Conservation (phyloP, 2,888 invertebrate genomes). For the Conops quadrifasciatus region DNA sequence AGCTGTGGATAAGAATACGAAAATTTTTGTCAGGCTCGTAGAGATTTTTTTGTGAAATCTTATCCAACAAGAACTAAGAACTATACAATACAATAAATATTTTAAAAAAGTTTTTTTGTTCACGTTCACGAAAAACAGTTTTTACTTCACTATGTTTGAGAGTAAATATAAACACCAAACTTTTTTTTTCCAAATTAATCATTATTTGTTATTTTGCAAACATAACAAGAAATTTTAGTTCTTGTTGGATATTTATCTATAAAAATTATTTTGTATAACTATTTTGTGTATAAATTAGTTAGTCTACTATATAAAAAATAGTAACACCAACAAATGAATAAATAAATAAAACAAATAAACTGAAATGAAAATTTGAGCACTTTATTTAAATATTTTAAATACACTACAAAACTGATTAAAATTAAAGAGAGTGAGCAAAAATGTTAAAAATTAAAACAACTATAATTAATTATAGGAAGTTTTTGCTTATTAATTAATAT, state of each 20-base stretch:
- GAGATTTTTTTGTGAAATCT: too few relatives aligned
- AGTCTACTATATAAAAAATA: too few relatives aligned
- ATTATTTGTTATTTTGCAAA: neutral
- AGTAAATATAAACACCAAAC: too few relatives aligned
- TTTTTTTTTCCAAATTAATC: neutral
- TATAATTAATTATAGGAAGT: neutral
- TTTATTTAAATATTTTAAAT: conserved; percentile 1
- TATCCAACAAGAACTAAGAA: too few relatives aligned
- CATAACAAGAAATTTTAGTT: too few relatives aligned
- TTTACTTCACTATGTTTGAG: too few relatives aligned
- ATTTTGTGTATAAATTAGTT: neutral
- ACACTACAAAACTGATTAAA: neutral
- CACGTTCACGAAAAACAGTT: neutral
- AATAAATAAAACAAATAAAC: conserved; percentile 12
- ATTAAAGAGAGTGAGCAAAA: neutral
- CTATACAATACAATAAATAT: too few relatives aligned
- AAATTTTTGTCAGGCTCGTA: too few relatives aligned
- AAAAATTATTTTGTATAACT: neutral
- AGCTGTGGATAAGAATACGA: neutral
- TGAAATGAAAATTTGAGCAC: conserved; percentile 6
- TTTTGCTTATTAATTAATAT: conserved; percentile 6
- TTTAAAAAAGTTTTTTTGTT: too few relatives aligned
- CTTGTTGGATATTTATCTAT: too few relatives aligned
- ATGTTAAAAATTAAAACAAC: conserved; percentile 14
- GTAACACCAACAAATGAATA: neutral